Base-by-base conservation (phyloP, 2,113 vertebrate species). In the Trematocara zebra region DNA sequence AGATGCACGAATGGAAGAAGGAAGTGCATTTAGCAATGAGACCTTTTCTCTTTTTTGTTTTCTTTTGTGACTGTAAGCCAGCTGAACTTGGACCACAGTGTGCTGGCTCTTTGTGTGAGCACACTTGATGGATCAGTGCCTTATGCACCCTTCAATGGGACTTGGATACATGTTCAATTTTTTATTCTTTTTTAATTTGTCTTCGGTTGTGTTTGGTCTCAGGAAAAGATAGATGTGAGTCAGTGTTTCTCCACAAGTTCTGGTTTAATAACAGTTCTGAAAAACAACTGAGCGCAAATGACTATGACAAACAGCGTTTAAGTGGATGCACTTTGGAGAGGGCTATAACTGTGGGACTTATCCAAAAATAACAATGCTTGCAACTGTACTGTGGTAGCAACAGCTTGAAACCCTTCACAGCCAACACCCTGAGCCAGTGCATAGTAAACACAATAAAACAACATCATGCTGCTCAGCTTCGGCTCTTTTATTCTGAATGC, bases 51-150 rank as follows among this genome's bases (percentile, higher is more conserved):
- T 20, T 37, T 74, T 33, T 31, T 31, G 4, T 44, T 11, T 42
- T 23, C 91, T 84, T 91, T 81, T 37, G 82, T 92, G 89, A 93
- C 88, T 86, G 82, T 54, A 80, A 79, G 84, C 81, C 88, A 87
- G 80, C 51, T 94, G 90, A 94, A 90, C 93, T 90, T 85, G 61
- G 69, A 83, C 59, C 84, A 44, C 76, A 87, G 69, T 81, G 79
- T 59, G 78, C 40, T 84, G 83, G 64, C 87, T 90, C 67, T 82
- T 28, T 42, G 84, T 91, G 67, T 15, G 82, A 88, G 33, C 52
- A 33, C 80, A 78, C 80, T 90, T 93, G 94, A 94, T 93, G 78
- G 88, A 95, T 94, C 69, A 76, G 91, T 91, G 90, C 93, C 93
- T 87, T 6, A 88, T 89, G 91, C 17, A 89, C 56, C 37, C 64